Base-by-base conservation (phyloP, 2,888 invertebrate species). In the Drosophila glabriapex region DNA sequence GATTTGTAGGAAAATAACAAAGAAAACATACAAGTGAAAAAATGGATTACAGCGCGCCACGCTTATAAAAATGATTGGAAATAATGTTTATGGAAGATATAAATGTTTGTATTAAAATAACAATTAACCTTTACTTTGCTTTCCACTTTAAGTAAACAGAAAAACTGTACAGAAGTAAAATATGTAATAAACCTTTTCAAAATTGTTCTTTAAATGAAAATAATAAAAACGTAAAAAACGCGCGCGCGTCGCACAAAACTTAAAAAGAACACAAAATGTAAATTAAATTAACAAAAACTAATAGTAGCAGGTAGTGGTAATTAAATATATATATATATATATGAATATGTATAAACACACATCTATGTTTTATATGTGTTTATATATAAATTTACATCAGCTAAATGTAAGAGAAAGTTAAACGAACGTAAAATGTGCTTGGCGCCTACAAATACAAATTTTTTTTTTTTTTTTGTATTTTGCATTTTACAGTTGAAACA, bases 251-350 rank as follows among this genome's bases (percentile, higher is more conserved):
- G 73, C 64, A 85, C 83, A 80, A 78, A 83, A 81, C 85, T 86
- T 80, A 76, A 78, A 70, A 73, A 75, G 61, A 89, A 87, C 88
- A 85, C 90, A 89, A 81, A 82, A 68, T 73, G 82, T 78, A 71
- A 78, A 80, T 85, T 87, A 85, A 89, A 87, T 85, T 87, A 85
- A 85, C 90, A 85, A 85, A 85, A 80, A 89, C 74, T 85, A 87
- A 75, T 68, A 89, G 78, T 84, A 84, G 80, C 78, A 84, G 83
- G 86, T 88, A 85, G 70, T 71, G 63, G 71, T 82, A 85, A 77
- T 64, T 65, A 58, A 46, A 67, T 49, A 41, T 76, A 70, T 29
- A 29, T 61, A 46, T 53, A 46, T 69, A 43, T 58, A 50, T 68
- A 60, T 49, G 39, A 61, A 56, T 66, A 50, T 39, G 61, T 25